phyloP scores from a whole-genome alignment of 2,888 invertebrate genomes.

The Poecilus cupreus region DNA sequence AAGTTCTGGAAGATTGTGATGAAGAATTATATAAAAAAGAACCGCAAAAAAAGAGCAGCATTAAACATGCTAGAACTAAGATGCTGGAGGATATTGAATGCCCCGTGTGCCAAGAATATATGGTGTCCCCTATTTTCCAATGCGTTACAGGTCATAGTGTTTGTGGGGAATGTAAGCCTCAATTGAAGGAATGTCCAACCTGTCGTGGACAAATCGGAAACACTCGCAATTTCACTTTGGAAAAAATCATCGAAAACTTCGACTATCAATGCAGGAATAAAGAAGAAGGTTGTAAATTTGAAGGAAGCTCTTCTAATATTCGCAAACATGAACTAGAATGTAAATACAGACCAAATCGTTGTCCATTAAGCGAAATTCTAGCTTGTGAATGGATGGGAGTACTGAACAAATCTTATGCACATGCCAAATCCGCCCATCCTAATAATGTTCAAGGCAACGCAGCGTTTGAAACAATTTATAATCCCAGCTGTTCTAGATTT shows the following conservation, averaged over 20 bases:
- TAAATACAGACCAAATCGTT: conserved; percentile 61
- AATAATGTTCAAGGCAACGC: conserved; percentile 58
- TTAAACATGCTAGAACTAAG: conserved; percentile 38
- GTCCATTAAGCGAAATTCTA: conserved; percentile 61
- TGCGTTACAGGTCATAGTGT: conserved; percentile 69
- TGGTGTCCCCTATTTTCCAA: conserved; percentile 69
- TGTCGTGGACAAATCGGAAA: conserved; percentile 65
- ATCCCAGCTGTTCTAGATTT: conserved; percentile 62
- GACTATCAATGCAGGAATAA: conserved; percentile 67
- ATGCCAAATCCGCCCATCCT: conserved; percentile 63
- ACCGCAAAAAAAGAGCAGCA: not conserved
- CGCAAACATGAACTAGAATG: conserved; percentile 62
- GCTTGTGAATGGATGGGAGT: conserved; percentile 63
- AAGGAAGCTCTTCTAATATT: conserved; percentile 59
- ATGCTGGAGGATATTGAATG: conserved; percentile 66
- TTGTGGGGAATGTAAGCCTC: conserved; percentile 66
- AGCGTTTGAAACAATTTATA: conserved; percentile 65
- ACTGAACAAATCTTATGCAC: conserved; percentile 60
- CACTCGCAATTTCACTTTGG: conserved; percentile 68
- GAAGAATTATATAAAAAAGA: not conserved
- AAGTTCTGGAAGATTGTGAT: conserved; percentile 1
- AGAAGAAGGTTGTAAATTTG: conserved; percentile 65
- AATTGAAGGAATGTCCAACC: conserved; percentile 66
- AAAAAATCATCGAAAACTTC: conserved; percentile 66
- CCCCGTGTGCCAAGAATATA: conserved; percentile 69